Evolutionary conservation across 64 coral and sea anemone genomes (phyloP).

Genomic region (Pocillopora verrucosa): DNA sequence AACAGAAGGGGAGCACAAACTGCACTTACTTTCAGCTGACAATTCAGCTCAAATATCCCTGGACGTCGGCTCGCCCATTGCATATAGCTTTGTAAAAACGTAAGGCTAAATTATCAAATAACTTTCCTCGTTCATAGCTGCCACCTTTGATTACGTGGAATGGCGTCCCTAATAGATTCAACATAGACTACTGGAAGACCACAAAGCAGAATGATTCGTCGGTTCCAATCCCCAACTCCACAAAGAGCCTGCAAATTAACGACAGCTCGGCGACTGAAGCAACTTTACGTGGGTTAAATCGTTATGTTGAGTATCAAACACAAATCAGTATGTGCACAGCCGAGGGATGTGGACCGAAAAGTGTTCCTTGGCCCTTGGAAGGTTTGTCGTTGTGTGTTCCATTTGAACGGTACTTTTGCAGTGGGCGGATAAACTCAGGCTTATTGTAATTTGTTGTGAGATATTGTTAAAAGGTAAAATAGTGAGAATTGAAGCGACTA

Average conservation of each 20-base stretch:
- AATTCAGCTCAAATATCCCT: no score
- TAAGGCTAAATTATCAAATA: neutral
- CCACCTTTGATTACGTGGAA: conserved; percentile 16
- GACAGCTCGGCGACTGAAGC: neutral
- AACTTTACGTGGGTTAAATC: neutral
- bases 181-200: neutral
- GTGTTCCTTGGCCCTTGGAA: neutral
- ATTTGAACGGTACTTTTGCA: neutral
- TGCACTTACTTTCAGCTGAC: no score
- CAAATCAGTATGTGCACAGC: conserved; percentile 31
- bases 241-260: neutral
- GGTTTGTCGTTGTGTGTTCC: neutral
- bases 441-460: no score
- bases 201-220: neutral
- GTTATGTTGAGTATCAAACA: conserved; percentile 1
- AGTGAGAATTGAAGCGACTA: no score
- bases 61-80: no score
- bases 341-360: conserved; percentile 15
- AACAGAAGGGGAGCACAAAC: no score
- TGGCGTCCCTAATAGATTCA: conserved; percentile 8
- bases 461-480: no score
- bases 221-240: neutral
- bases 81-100: no score
- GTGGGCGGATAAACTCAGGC: neutral
- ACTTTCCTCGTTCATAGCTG: neutral